These are phyloP conservation scores for Serilophus lunatus DNA, from an alignment of 2,113 vertebrate species.

Conservation along the genomic window DNA sequence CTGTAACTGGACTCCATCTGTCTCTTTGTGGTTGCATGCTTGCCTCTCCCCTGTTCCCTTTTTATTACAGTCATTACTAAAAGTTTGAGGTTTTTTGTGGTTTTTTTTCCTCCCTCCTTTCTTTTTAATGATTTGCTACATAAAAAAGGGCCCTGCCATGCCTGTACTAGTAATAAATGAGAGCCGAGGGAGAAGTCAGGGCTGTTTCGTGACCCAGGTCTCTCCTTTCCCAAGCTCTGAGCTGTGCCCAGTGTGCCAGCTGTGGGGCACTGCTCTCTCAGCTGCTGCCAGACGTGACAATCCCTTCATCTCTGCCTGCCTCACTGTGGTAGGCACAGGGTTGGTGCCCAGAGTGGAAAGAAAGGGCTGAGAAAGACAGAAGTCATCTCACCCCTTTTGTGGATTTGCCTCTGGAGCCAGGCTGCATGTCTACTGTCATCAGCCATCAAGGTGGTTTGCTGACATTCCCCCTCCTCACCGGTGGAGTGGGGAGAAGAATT, in stretches of 20 bases:
- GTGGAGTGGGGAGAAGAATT: neutral
- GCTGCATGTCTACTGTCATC: too few relatives aligned
- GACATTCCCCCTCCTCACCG: neutral
- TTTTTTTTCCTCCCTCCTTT: accelerated
- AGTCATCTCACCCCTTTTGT: neutral
- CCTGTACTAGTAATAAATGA: constrained; percentile 1
- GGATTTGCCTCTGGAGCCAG: neutral
- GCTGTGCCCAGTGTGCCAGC: neutral
- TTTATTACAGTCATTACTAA: neutral
- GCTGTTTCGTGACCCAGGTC: neutral
- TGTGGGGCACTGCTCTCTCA: neutral
- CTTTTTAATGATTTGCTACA: neutral
- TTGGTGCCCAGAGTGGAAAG: neutral
- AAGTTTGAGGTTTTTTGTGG: neutral
- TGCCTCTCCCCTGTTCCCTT: neutral
- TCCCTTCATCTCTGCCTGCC: neutral
- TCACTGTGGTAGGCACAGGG: accelerated
- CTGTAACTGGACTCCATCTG: neutral
- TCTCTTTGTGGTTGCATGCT: neutral
- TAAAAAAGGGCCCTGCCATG: neutral
- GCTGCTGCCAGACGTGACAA: constrained; percentile 14
- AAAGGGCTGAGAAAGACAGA: neutral
- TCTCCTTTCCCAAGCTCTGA: constrained; percentile 18
- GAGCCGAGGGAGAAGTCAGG: neutral
- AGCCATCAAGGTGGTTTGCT: neutral